Base-by-base conservation (phyloP, 2,888 invertebrate species). In the Ormyrus labotus region DNA sequence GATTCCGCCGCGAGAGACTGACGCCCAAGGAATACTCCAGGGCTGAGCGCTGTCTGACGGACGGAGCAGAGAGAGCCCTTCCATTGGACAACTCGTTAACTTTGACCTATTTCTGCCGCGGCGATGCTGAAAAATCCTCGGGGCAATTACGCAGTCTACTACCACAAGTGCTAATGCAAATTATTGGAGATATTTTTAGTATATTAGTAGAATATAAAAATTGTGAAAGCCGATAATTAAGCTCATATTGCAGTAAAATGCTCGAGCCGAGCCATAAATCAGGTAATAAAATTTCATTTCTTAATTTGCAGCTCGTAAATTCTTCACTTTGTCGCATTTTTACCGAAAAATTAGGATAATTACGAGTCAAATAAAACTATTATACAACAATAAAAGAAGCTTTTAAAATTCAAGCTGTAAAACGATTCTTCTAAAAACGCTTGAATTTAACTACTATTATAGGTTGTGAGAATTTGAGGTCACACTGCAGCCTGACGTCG, bases 1-100 rank as follows among this genome's bases (percentile, higher is more conserved):
- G 55, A 58, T 73, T 53, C 60, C 73, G 71, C 68, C 69, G 71
- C 69, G 65, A 69, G 65, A 71, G 58, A 76, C 70, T 78, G 74
- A 68, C 57, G 60, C 57, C 34, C 50, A 58, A 47, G 11, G 2
- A 13, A 34, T 57, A 57, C 6, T 45, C 45, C 45, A 11, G 45
- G 34, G 63, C 63, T 34, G 34, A 34, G 68, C 53, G 34, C 2
- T 2, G 7, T 10, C 68, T 55, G 55, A 68, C n/a, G 50, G 65
- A 48, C 19, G 75, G 51, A 34, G n/a, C 60, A 19, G 45, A 45
- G 47, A 61, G 34, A 53, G 6, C 53, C 11, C 53, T 11, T 57
- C 13, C 10, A n/a, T 5, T n/a, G 57, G n/a, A 57, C 34, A 4
- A 11, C n/a, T 57, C 10, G 53, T 34, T 34, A 34, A 4, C 53